Conservation (phyloP, 2,888 invertebrate genomes). For the Alloplasta piceator region DNA sequence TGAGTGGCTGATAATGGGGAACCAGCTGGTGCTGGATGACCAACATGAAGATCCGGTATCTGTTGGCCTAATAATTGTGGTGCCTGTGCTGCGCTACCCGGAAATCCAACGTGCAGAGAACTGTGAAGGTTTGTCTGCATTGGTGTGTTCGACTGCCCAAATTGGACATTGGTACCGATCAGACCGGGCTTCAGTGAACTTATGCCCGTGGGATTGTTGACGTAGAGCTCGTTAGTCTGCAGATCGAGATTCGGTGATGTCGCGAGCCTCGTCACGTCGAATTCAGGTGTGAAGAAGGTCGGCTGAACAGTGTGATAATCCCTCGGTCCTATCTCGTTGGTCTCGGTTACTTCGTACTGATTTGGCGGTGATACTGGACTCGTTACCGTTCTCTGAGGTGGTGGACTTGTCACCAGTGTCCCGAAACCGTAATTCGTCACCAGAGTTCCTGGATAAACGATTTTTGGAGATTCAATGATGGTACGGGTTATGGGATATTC, state of each 20-base stretch:
- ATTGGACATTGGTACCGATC: constrained; percentile 68
- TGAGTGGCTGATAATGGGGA: constrained; percentile 77
- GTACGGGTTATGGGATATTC: too few species aligned
- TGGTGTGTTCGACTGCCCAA: constrained; percentile 72
- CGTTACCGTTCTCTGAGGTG: constrained; percentile 70
- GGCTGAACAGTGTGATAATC: constrained; percentile 73
- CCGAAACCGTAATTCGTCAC: constrained; percentile 67
- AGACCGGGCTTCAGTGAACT: constrained; percentile 59
- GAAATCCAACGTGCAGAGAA: constrained; percentile 78
- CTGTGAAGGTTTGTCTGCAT: constrained; percentile 80
- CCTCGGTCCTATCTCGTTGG: constrained; percentile 72
- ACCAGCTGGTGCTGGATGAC: constrained; percentile 75
- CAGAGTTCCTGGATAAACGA: too few species aligned
- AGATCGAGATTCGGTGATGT: constrained; percentile 71
- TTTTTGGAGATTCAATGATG: too few species aligned
- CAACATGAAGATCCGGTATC: constrained; percentile 77
- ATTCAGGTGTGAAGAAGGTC: constrained; percentile 73
- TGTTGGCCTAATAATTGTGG: constrained; percentile 69
- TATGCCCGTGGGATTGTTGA: constrained; percentile 68
- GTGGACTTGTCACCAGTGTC: constrained; percentile 68
- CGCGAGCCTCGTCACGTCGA: constrained; percentile 72
- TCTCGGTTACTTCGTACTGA: constrained; percentile 79
- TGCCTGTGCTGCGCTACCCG: constrained; percentile 71
- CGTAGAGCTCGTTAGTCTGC: constrained; percentile 75
- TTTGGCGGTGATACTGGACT: constrained; percentile 70